Evolutionary conservation across 2,113 vertebrate species (phyloP), one percentile per base, ranked within the genome.

Genomic region (Acanthochromis polyacanthus): DNA sequence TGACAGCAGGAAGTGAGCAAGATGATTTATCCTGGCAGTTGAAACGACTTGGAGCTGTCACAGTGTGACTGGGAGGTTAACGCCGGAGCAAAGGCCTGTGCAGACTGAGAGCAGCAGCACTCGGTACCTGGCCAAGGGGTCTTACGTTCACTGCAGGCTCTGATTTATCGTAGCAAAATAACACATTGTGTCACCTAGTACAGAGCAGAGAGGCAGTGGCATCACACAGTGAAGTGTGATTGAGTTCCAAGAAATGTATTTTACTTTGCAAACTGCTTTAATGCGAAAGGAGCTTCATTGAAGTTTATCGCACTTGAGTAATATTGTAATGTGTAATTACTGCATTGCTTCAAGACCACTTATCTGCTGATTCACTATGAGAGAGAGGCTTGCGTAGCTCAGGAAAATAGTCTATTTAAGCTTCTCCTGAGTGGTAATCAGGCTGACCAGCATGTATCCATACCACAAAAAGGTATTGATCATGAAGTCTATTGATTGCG

Each of bases 11-110:
- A 84, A 72, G 76, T 81, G 84, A 74, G 83, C 43, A 32, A 51
- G 16, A 63, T 72, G 87, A 89, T 88, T 84, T 65, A 77, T 83
- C 78, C 72, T 75, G 67, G 87, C 74, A 75, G 80, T 85, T 87
- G 80, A 85, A 85, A 75, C 68, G 86, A 90, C 73, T 81, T 79
- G 14, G 36, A 76, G 75, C 83, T 85, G 83, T 84, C 75, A 36
- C 32, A 46, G 64, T 70, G 69, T 50, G 71, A 81, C 81, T 60
- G 65, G 55, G 72, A 73, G 83, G 78, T 86, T 80, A 82, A 83
- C 75, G 30, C 38, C 17, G 52, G 85, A 82, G 81, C 71, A 86
- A 78, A 88, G 75, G 63, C 48, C 80, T 57, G 70, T 0, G 4
- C 53, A 12, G 72, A 55, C 69, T 63, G 66, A 78, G 45, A 51